Conservation (phyloP, 2,888 invertebrate species). For the Panopea generosa region DNA sequence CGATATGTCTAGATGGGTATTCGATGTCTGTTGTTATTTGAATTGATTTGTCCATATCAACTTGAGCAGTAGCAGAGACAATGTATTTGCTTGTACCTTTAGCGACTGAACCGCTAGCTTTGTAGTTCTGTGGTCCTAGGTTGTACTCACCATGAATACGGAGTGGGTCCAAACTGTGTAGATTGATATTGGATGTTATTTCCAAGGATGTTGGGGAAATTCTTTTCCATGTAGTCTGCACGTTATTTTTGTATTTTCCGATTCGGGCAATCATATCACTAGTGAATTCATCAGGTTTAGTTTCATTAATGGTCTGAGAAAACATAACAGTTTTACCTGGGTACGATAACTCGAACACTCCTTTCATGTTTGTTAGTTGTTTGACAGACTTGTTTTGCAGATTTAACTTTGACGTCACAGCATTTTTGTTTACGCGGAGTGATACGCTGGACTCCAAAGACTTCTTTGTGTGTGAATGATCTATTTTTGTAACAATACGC, state of each 20-base stretch:
- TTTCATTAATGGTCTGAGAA: conserved; percentile 65
- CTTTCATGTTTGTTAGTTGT: conserved; percentile 56
- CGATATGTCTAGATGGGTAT: conserved; percentile 65
- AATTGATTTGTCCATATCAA: conserved; percentile 36
- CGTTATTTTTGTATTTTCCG: conserved; percentile 56
- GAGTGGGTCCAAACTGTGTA: conserved; percentile 57
- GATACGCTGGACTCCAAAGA: conserved; percentile 62
- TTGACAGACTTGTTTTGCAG: conserved; percentile 65
- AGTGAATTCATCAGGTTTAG: conserved; percentile 56
- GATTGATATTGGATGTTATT: conserved; percentile 62
- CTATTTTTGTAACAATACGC: conserved; percentile 60
- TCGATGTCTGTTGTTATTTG: conserved; percentile 59
- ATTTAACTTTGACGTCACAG: conserved; percentile 55
- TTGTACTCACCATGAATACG: conserved; percentile 57
- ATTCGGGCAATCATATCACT: conserved; percentile 61
- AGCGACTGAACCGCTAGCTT: conserved; percentile 41
- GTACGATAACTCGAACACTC: conserved; percentile 63
- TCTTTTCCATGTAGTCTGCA: conserved; percentile 59
- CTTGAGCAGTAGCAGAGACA: conserved; percentile 47
- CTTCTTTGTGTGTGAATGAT: conserved; percentile 63
- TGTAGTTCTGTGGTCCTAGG: conserved; percentile 60
- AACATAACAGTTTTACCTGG: conserved; percentile 69
- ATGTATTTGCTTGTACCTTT: conserved; percentile 59
- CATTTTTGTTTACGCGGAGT: conserved; percentile 63
- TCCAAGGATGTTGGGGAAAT: conserved; percentile 45